These are phyloP conservation scores for Conus ventricosus DNA, from an alignment of 1,140 invertebrate species.

Conservation along the genomic window DNA sequence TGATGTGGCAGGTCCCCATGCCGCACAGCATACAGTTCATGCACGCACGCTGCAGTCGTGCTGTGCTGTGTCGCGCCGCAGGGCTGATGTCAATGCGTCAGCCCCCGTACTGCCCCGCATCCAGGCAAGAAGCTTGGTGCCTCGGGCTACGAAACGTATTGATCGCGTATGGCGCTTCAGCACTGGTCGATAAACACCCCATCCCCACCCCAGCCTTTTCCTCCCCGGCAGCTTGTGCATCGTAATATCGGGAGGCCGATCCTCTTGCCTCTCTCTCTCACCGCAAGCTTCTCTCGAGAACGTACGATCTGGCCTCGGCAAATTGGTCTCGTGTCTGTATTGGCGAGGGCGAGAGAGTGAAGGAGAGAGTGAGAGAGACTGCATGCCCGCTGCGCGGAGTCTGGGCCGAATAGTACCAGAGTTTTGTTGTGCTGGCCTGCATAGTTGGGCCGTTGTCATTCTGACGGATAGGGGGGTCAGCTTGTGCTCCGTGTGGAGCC, in stretches of 20 bases:
- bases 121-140: neutral
- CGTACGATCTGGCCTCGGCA: neutral
- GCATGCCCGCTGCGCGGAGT: neutral
- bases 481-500: neutral
- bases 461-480: neutral
- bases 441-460: neutral
- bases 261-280: neutral
- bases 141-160: neutral
- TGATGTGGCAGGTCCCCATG: neutral
- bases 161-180: neutral
- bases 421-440: neutral
- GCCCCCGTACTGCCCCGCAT: neutral
- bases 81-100: neutral
- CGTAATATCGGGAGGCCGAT: neutral
- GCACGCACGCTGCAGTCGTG: neutral
- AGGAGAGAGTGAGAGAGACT: too few species aligned
- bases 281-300: neutral
- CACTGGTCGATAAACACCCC: neutral
- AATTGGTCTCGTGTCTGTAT: neutral
- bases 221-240: too few species aligned
- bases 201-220: neutral
- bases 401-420: neutral
- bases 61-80: neutral
- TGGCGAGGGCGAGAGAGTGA: too few species aligned
- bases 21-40: neutral